These are phyloP conservation scores for Montipora sp. DNA, from an alignment of 64 coral and sea anemone species.

Conservation along the genomic window DNA sequence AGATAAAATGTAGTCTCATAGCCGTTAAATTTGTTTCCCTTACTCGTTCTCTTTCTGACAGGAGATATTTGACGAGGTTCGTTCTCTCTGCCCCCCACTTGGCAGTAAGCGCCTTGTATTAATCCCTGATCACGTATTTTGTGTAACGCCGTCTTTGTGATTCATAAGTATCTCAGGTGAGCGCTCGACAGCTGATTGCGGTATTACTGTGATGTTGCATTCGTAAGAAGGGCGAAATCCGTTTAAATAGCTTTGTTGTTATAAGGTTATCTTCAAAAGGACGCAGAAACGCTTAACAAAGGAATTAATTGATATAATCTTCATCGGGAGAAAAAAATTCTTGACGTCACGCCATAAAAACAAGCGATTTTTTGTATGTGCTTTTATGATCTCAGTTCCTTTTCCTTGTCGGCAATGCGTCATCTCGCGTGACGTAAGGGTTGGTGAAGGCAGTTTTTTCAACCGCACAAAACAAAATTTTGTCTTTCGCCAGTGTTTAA, in stretches of 20 bases:
- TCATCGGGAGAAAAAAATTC: background rate
- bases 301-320: slow-evolving; percentile 1
- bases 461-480: too few relatives aligned
- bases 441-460: background rate
- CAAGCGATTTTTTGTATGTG: background rate
- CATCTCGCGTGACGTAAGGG: background rate
- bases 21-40: background rate
- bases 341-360: background rate
- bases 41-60: background rate
- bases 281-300: background rate
- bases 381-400: too few relatives aligned
- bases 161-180: background rate
- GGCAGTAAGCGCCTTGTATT: slow-evolving; percentile 28
- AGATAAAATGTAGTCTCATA: background rate
- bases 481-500: too few relatives aligned
- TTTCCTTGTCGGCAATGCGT: too few relatives aligned
- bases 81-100: slow-evolving; percentile 10
- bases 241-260: slow-evolving; percentile 27
- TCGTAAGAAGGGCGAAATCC: slow-evolving; percentile 17
- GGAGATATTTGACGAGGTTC: slow-evolving; percentile 23
- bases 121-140: slow-evolving; percentile 43
- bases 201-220: background rate
- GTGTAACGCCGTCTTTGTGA: slow-evolving; percentile 15
- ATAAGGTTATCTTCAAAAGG: slow-evolving; percentile 22
- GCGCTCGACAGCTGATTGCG: background rate